Evolutionary conservation across 2,888 invertebrate genomes (phyloP).

Genomic region (Eutolmus rufibarbis): DNA sequence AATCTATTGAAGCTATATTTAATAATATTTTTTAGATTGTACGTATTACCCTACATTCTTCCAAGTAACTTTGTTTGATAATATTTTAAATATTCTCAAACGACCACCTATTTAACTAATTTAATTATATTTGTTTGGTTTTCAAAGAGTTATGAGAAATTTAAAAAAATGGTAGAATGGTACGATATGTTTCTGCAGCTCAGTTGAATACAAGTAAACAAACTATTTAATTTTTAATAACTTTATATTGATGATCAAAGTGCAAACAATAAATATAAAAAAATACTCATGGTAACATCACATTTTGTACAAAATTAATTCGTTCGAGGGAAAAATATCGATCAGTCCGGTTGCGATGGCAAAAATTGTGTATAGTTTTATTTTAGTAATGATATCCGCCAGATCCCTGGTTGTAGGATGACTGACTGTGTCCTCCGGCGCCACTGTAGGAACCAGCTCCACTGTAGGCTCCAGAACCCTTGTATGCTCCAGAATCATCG

Average conservation of each 20-base stretch:
- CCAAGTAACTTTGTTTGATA: no score
- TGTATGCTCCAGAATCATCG: constrained; percentile 32
- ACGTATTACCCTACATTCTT: no score
- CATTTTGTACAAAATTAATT: constrained; percentile 1
- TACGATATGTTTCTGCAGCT: no score
- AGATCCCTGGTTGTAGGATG: not conserved
- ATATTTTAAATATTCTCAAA: no score
- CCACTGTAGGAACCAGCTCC: constrained; percentile 6
- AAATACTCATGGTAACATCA: constrained; percentile 35
- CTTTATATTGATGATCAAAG: not conserved
- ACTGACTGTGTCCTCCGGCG: not conserved
- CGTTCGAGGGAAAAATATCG: not conserved
- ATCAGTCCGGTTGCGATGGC: not conserved
- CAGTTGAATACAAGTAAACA: not conserved
- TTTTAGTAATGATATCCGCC: not conserved
- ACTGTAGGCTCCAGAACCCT: not conserved
- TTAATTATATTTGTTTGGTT: no score
- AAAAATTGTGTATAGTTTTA: not conserved
- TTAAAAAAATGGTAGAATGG: no score
- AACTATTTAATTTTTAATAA: not conserved
- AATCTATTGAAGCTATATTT: no score
- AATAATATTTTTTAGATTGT: no score
- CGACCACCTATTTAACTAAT: no score
- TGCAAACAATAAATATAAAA: constrained; percentile 35
- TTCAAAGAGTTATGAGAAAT: no score